Conservation (phyloP, 2,888 invertebrate species). For the Acrocyrtus sp. region DNA sequence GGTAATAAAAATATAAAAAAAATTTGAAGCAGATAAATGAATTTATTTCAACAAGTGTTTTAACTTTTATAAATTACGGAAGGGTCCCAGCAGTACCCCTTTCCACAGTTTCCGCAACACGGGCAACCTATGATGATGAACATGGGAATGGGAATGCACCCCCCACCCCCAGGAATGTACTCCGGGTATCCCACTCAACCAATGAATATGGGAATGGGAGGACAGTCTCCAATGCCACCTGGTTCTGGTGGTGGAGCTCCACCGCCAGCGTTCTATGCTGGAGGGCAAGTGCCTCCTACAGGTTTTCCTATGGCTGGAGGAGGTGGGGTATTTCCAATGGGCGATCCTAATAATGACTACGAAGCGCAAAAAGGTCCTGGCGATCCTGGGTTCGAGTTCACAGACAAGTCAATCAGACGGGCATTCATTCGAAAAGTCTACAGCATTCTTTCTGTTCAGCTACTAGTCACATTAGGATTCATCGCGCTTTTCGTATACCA, state of each 20-base stretch:
- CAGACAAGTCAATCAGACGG: conserved; percentile 28
- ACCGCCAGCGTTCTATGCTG: conserved; percentile 33
- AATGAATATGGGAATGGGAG: conserved; percentile 15
- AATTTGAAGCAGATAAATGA: too few species aligned
- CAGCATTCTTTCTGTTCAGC: conserved; percentile 83
- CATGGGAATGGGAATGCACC: conserved; percentile 35
- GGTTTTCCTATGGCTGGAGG: conserved; percentile 31
- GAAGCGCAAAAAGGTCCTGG: conserved; percentile 16
- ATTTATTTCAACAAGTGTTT: too few species aligned
- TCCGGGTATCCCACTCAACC: conserved; percentile 1
- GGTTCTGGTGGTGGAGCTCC: conserved; percentile 5
- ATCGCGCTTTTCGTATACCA: conserved; percentile 79
- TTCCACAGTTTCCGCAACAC: conserved; percentile 35
- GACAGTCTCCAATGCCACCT: conserved; percentile 23
- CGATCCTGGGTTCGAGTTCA: conserved; percentile 7
- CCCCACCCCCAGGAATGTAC: conserved; percentile 21
- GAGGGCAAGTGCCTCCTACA: conserved; percentile 39
- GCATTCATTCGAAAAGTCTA: conserved; percentile 77
- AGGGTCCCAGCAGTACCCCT: conserved; percentile 30
- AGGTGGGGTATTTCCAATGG: conserved; percentile 29
- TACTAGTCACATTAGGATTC: conserved; percentile 80
- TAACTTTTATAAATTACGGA: too few species aligned
- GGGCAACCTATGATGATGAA: conserved; percentile 36
- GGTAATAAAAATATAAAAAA: too few species aligned
- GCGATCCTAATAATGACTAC: conserved; percentile 14